These are phyloP conservation scores for Cirrhinus molitorella DNA, from an alignment of 2,797 vertebrate genomes.

Conservation along the genomic window DNA sequence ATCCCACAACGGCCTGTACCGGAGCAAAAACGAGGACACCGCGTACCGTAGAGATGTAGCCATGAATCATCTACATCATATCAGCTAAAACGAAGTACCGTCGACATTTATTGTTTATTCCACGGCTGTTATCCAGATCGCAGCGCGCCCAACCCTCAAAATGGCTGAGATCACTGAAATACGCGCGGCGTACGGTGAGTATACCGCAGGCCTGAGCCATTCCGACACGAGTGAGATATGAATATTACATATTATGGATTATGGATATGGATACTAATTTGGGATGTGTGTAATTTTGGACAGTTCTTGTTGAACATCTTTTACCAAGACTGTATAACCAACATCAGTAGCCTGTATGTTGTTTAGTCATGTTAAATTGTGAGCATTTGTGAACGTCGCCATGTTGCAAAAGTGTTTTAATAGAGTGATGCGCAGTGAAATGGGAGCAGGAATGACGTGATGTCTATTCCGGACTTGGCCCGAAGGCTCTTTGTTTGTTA, in stretches of 20 bases:
- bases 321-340: not conserved
- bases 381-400: constrained; percentile 10
- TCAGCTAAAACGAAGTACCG: constrained; percentile 40
- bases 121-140: constrained; percentile 40
- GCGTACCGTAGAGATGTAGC: constrained; percentile 34
- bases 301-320: not conserved
- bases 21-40: constrained; percentile 3
- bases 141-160: constrained; percentile 72
- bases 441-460: constrained; percentile 73
- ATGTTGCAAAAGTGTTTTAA: constrained; percentile 49
- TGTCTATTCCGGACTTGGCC: constrained; percentile 69
- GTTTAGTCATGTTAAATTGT: not conserved
- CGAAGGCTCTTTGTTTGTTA: constrained; percentile 61
- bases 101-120: constrained; percentile 36
- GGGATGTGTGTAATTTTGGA: not conserved
- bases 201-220: constrained; percentile 1
- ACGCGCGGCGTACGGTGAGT: constrained; percentile 81
- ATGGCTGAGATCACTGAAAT: constrained; percentile 85
- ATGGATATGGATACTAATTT: not conserved
- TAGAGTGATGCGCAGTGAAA: constrained; percentile 63
- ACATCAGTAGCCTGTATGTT: not conserved
- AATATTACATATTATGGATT: not conserved
- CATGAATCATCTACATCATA: constrained; percentile 2
- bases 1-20: constrained; percentile 32
- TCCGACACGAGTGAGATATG: not conserved